phyloP scores from a whole-genome alignment of 2,888 invertebrate genomes.

The Blastobasis adustella region DNA sequence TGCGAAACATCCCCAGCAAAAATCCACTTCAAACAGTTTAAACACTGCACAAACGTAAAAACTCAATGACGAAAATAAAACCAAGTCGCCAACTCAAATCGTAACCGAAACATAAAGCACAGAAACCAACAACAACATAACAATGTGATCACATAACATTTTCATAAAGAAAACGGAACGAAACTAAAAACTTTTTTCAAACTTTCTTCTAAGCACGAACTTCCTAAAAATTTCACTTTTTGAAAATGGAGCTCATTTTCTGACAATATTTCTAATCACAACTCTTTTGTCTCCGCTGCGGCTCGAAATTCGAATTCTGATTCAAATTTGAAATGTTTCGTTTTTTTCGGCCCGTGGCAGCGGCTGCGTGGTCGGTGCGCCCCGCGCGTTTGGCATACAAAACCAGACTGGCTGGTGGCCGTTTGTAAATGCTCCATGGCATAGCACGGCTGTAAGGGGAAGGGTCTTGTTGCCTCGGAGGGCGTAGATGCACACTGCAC shows the following conservation, averaged over 20 bases:
- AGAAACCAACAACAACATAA: conserved; percentile 40
- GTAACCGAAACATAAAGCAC: conserved; percentile 43
- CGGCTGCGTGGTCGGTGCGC: conserved; percentile 46
- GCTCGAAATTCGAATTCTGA: conserved; percentile 21
- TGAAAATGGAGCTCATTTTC: conserved; percentile 33
- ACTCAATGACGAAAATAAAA: conserved; percentile 21
- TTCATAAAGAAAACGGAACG: conserved; percentile 30
- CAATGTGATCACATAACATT: conserved; percentile 47
- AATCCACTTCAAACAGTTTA: conserved; percentile 16
- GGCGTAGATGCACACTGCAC: conserved; percentile 68
- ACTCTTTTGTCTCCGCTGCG: conserved; percentile 7
- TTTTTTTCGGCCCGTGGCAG: conserved; percentile 25
- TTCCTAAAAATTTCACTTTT: conserved; percentile 24
- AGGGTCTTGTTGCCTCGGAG: conserved; percentile 60
- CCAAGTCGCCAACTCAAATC: conserved; percentile 24
- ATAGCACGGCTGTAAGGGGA: conserved; percentile 63
- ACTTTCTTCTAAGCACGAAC: conserved; percentile 32
- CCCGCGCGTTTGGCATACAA: conserved; percentile 64
- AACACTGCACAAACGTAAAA: conserved; percentile 9
- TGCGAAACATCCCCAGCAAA: conserved; percentile 31
- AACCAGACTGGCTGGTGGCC: conserved; percentile 71
- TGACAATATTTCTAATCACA: conserved; percentile 20
- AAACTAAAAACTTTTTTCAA: conserved; percentile 41
- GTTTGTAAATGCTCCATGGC: conserved; percentile 70
- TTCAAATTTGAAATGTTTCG: conserved; percentile 52